Base-by-base conservation (phyloP, 2,797 vertebrate species). In the Oceanodroma leucorhoa region DNA sequence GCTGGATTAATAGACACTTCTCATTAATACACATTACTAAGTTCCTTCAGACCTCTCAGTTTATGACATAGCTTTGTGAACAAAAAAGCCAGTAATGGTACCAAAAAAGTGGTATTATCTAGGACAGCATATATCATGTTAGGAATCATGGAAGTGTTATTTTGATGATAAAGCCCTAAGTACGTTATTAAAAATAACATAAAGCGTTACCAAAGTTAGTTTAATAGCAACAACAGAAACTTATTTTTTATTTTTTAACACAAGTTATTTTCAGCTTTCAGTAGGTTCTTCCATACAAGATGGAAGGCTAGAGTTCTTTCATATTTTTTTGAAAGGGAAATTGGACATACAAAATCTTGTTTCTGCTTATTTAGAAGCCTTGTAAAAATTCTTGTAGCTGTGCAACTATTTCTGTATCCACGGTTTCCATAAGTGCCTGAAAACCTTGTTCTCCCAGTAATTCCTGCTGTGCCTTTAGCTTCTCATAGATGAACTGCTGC, bases 341-440 rank as follows among this genome's bases (percentile, higher is more conserved):
- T 32, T 36, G 12, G 60, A 73, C 71, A 66, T 51, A 67, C 0
- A 90, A 78, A 93, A 94, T 72, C 5, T 32, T 72, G 36, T 88
- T 93, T 65, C 81, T 94, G 61, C 3, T 79, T 65, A 60, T 90
- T 96, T 96, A 99, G 97, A 99, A 98, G 86, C 98, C 98, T 87
- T 99, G 98, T 92, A 99, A 97, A 96, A 99, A 99, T 95, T 99
- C 99, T 94, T 99, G 99, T 53, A 99, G 98, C 94, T 99, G 99
- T 83, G 98, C 97, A 94, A 99, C 98, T 20, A 99, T 98, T 98
- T 99, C 99, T 0, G 99, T 99, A 97, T 99, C 99, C 97, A 99
- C 99, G 0, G 99, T 99, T 96, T 99, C 99, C 99, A 99, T 99
- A 91, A 99, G 98, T 41, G 97, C 98, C 36, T 98, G 98, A 95